Conservation (phyloP, 2,888 invertebrate genomes). For the Aspidapion aeneum region DNA sequence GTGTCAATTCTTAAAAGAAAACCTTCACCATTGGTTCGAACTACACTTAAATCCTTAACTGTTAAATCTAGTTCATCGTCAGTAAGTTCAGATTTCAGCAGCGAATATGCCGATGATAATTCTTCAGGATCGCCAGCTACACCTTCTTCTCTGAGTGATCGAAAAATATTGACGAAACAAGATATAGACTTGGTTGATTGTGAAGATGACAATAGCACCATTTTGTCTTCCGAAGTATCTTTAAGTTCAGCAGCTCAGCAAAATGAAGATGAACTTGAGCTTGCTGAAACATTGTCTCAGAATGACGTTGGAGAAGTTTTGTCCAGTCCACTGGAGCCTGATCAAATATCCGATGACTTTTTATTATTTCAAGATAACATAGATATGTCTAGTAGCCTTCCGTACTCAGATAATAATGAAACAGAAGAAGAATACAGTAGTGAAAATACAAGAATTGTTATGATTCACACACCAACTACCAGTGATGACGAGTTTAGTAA, state of each 20-base stretch:
- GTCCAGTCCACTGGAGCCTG: constrained; percentile 58
- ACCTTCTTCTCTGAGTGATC: constrained; percentile 41
- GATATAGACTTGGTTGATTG: constrained; percentile 52
- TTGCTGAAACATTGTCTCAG: constrained; percentile 55
- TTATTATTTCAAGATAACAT: constrained; percentile 60
- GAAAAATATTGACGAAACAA: constrained; percentile 36
- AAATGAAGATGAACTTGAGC: constrained; percentile 56
- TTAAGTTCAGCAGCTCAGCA: constrained; percentile 57
- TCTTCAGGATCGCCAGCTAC: constrained; percentile 56
- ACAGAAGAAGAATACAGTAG: constrained; percentile 39
- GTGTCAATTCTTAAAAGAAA: constrained; percentile 60
- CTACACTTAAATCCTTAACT: constrained; percentile 44
- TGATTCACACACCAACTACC: constrained; percentile 47
- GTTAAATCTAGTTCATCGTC: constrained; percentile 48
- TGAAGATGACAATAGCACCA: constrained; percentile 57
- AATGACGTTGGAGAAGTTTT: constrained; percentile 56
- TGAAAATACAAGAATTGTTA: constrained; percentile 36
- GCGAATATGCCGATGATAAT: constrained; percentile 51
- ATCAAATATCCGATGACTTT: constrained; percentile 58
- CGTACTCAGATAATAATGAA: constrained; percentile 52
- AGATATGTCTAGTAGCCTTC: constrained; percentile 55
- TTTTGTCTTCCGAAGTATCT: constrained; percentile 57
- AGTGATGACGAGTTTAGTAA: constrained; percentile 46
- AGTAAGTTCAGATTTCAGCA: constrained; percentile 58
- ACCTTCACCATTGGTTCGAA: constrained; percentile 37